Evolutionary conservation across 1,140 invertebrate species (phyloP).

Genomic region (Leguminivora glycinivorella): DNA sequence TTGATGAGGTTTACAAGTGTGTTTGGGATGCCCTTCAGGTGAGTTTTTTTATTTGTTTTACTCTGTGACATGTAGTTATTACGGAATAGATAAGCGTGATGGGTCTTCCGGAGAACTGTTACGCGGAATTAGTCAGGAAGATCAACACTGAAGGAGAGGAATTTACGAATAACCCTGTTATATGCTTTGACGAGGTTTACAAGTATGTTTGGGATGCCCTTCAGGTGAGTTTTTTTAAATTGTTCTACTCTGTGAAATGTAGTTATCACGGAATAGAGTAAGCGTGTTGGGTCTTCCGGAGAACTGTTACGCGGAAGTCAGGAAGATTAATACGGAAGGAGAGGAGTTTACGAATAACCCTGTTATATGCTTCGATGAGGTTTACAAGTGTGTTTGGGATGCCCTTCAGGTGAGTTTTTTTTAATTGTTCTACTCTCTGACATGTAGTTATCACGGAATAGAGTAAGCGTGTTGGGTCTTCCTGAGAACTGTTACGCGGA

Average conservation of each 20-base stretch:
- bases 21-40: slow-evolving; percentile 85
- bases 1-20: slow-evolving; percentile 90
- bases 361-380: slow-evolving; percentile 92
- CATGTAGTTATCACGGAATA: too few relatives aligned
- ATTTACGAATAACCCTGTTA: slow-evolving; percentile 78
- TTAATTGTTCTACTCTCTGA: slow-evolving; percentile 6
- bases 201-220: slow-evolving; percentile 84
- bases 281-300: slow-evolving; percentile 37
- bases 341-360: slow-evolving; percentile 69
- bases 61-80: background rate
- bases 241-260: background rate
- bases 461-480: slow-evolving; percentile 34
- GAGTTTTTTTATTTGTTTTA: slow-evolving; percentile 30
- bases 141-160: slow-evolving; percentile 69
- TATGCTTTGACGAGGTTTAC: slow-evolving; percentile 93
- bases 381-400: slow-evolving; percentile 85
- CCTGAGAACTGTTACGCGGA: slow-evolving; percentile 57
- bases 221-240: slow-evolving; percentile 64
- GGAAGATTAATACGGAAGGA: slow-evolving; percentile 68
- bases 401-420: slow-evolving; percentile 80
- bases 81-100: slow-evolving; percentile 39
- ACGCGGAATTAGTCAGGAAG: slow-evolving; percentile 61
- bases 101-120: slow-evolving; percentile 44
- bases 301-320: slow-evolving; percentile 58
- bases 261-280: too few relatives aligned